phyloP scores from a whole-genome alignment of 2,797 vertebrate species.

The Leptoclinus maculatus region DNA sequence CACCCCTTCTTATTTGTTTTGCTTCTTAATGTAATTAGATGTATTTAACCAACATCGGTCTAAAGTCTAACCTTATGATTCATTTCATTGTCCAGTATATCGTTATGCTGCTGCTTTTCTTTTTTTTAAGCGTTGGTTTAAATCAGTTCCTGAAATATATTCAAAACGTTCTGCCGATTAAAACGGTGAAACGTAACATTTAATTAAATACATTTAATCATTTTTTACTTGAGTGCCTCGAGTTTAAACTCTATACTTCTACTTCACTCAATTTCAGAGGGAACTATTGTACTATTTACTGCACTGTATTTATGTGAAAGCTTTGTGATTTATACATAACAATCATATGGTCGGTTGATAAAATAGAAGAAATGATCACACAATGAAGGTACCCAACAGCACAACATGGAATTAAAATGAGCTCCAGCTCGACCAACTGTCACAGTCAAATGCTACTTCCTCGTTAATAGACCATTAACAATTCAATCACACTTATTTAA shows the following conservation, averaged over 20 bases:
- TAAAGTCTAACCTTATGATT: background rate
- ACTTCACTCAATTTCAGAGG: background rate
- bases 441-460: background rate
- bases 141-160: background rate
- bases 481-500: background rate
- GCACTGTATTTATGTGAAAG: background rate
- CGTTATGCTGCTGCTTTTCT: background rate
- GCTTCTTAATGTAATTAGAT: background rate
- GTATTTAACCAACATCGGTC: background rate
- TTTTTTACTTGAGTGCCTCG: background rate
- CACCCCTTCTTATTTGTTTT: background rate
- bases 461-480: background rate
- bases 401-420: background rate
- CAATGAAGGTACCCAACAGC: background rate
- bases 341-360: background rate
- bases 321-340: background rate
- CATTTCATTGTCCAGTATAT: background rate
- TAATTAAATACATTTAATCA: background rate
- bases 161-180: background rate
- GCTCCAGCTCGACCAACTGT: background rate
- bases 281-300: background rate
- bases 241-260: background rate
- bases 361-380: background rate
- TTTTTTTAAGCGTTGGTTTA: background rate
- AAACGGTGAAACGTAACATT: background rate